These are phyloP conservation scores for Seriola dumerili DNA, from an alignment of 2,113 vertebrate genomes.

Conservation along the genomic window DNA sequence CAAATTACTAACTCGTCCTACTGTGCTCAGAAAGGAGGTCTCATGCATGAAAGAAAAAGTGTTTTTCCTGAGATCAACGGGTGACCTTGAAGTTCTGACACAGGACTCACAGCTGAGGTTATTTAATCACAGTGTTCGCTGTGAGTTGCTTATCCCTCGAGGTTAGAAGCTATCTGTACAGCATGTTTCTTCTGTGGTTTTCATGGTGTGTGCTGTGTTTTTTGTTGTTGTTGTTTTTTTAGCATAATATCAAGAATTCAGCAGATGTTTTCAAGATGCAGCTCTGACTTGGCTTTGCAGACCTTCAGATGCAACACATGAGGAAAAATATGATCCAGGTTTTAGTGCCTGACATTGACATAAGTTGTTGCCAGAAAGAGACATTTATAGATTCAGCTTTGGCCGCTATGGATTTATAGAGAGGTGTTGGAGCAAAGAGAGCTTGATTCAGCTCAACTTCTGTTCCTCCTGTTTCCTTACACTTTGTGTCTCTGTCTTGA, in stretches of 20 bases:
- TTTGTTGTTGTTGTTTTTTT: background rate
- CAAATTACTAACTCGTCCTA: background rate
- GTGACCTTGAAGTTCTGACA: slow-evolving; percentile 63
- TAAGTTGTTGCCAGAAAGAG: background rate
- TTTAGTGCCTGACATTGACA: background rate
- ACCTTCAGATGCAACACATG: background rate
- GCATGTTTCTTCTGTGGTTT: slow-evolving; percentile 2
- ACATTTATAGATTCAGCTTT: background rate
- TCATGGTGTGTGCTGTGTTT: background rate
- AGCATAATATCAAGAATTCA: slow-evolving; percentile 2
- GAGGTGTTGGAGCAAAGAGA: background rate
- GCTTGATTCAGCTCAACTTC: no score
- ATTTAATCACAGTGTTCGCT: slow-evolving; percentile 38
- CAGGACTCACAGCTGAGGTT: slow-evolving; percentile 21
- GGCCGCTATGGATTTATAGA: background rate
- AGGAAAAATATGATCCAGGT: no score
- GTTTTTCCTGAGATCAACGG: background rate
- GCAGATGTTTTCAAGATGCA: background rate
- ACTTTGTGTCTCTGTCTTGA: background rate
- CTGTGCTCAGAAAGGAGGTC: background rate
- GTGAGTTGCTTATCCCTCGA: background rate
- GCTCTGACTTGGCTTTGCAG: background rate
- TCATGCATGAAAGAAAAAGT: background rate
- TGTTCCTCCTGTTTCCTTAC: background rate
- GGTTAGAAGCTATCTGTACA: slow-evolving; percentile 4